These are phyloP conservation scores for Protonibea diacanthus DNA, from an alignment of 2,797 vertebrate genomes.

Conservation along the genomic window DNA sequence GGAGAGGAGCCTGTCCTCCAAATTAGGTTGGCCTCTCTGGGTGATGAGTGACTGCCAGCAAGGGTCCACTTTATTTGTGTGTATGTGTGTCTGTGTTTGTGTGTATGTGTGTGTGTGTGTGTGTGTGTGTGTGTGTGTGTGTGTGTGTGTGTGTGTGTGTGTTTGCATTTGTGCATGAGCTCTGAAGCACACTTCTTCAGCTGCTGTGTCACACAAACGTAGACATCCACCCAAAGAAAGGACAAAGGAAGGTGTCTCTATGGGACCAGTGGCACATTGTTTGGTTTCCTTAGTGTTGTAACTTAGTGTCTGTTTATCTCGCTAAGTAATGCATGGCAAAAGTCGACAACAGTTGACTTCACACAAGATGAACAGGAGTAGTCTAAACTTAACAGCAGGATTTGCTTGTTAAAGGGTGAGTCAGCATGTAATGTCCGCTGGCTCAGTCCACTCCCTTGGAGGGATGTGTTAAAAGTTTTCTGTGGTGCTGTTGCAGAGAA, in stretches of 20 bases:
- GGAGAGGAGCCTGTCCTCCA: constrained; percentile 81
- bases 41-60: constrained; percentile 80
- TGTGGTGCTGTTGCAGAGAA: background rate
- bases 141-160: constrained; percentile 3
- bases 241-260: constrained; percentile 23
- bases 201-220: constrained; percentile 48
- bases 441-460: background rate
- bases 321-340: constrained; percentile 28
- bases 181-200: constrained; percentile 44
- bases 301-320: constrained; percentile 12
- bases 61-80: constrained; percentile 64
- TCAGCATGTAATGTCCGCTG: constrained; percentile 21
- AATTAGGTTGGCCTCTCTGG: constrained; percentile 82
- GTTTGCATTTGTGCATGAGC: constrained; percentile 52
- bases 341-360: constrained; percentile 16
- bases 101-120: constrained; percentile 67
- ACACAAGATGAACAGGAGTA: constrained; percentile 22
- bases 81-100: constrained; percentile 34
- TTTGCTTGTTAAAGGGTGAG: constrained; percentile 40
- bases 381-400: constrained; percentile 28
- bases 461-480: constrained; percentile 11
- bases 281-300: constrained; percentile 5
- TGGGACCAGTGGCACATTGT: constrained; percentile 11
- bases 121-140: constrained; percentile 10
- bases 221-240: constrained; percentile 34